Base-by-base conservation (phyloP, 2,113 vertebrate genomes). In the Corythornis vintsioides region DNA sequence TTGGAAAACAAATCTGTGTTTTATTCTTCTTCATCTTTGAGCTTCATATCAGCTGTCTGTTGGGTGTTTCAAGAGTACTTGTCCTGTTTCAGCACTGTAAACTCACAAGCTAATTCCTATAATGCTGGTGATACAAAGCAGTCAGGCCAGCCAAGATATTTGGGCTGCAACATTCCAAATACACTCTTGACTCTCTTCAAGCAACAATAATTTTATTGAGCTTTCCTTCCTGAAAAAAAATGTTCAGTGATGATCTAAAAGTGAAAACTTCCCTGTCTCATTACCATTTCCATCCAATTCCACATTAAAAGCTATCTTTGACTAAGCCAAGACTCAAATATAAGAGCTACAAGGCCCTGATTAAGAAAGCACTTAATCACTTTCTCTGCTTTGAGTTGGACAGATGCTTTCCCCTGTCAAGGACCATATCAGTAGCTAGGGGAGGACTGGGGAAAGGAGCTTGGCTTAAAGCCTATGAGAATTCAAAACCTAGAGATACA, bases 361-460 rank as follows among this genome's bases (percentile, higher is more conserved):
- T 93, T 95, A 92, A 88, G 92, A 94, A 96, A 90, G 57, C 82
- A 91, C 74, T 95, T 89, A 94, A 94, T 93, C 89, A 80, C 35
- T 86, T 91, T 91, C 75, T 89, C 72, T 85, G 43, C 84, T 94
- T 91, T 66, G 64, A 88, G 75, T 88, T 83, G 67, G 66, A 93
- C 94, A 74, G 81, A 94, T 93, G 87, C 82, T 93, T 87, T 93
- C 19, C 38, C 63, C 76, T 10, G 5, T 94, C 86, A 94, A 95
- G 76, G 92, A 86, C 92, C 40, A 1, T 95, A 93, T 95, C 92
- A 90, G 94, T 95, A 94, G 90, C 88, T 88, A 90, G 56, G 83
- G 93, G 88, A 96, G 93, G 88, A 92, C 0, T 83, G 83, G 90
- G 57, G 64, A 64, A 93, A 88, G 92, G 72, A 93, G 69, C 28